Evolutionary conservation across 2,113 vertebrate species (phyloP), one percentile per base, ranked within the genome.

Genomic region (Eclectus roratus): DNA sequence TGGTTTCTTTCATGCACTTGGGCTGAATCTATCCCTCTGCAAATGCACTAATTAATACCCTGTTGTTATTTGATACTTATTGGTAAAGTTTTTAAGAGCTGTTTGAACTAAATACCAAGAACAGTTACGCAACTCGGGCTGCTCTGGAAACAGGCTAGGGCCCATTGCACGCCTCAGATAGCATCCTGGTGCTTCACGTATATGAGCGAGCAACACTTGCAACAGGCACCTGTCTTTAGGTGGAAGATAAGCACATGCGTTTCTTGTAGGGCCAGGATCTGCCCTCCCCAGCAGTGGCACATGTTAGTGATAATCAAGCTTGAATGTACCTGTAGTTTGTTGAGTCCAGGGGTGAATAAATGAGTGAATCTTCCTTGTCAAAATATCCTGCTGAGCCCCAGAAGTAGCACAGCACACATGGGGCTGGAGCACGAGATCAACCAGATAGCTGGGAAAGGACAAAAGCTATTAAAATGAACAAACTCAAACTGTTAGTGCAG

Each of bases 41-140:
- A 43, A 53, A 84, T 39, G 41, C 52, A 21, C 44, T 84, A 76
- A 79, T 84, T 56, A 80, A 85, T 72, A 70, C 37, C 28, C 31
- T 79, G 56, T 68, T 21, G 69, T 89, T 87, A 80, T 64, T 84
- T 84, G 80, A 55, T 84, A 68, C 35, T 83, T 69, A 12, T 8
- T 71, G 61, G 31, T 91, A 37, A 82, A 61, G 55, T 55, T 92
- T 83, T 88, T 71, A 11, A 84, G 92, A 96, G 86, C 73, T 94
- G 55, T 64, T 94, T 96, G 84, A 79, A 79, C 73, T 88, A 47
- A 94, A 81, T 71, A 55, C 46, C 24, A n/a, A 47, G 63, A 83
- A 4, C 9, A 9, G 35, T 91, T 93, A 72, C 2, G 15, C 56
- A 91, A 47, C 24, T 16, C 12, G 1, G 33, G 17, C 46, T 85